phyloP scores from a whole-genome alignment of 2,113 vertebrate species.

The Regulus satrapa region DNA sequence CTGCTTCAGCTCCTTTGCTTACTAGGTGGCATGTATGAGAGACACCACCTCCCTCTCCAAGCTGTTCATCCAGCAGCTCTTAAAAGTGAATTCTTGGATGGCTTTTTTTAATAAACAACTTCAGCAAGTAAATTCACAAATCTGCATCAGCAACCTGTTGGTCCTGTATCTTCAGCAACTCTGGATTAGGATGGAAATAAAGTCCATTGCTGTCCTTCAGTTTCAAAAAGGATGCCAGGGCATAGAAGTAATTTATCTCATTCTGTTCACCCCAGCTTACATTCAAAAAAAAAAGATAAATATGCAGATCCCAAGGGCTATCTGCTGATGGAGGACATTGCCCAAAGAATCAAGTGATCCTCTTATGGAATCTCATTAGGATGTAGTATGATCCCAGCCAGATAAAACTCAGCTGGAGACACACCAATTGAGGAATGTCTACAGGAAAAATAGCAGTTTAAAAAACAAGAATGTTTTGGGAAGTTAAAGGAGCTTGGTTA shows the following conservation, averaged over 20 bases:
- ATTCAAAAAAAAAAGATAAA: neutral
- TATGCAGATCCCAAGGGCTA: neutral
- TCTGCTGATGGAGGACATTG: neutral
- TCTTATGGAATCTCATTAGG: neutral
- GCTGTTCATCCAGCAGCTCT: neutral
- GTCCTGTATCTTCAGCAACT: neutral
- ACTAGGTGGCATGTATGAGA: neutral
- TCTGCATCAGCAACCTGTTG: neutral
- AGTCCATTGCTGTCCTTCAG: neutral
- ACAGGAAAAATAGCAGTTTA: neutral
- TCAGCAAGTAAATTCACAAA: neutral
- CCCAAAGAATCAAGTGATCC: neutral
- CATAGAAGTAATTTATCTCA: neutral
- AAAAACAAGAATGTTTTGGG: neutral
- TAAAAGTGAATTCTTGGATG: neutral
- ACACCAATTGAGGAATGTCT: neutral
- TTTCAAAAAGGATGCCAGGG: neutral
- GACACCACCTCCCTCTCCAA: neutral
- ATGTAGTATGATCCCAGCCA: neutral
- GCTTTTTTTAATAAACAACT: neutral
- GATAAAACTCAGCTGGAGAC: neutral
- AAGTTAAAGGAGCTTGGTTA: neutral
- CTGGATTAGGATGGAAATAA: neutral
- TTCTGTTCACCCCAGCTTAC: neutral
- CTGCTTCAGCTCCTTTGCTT: neutral